These are phyloP conservation scores for Whitmania pigra DNA, from an alignment of 1,140 invertebrate genomes.

Conservation along the genomic window DNA sequence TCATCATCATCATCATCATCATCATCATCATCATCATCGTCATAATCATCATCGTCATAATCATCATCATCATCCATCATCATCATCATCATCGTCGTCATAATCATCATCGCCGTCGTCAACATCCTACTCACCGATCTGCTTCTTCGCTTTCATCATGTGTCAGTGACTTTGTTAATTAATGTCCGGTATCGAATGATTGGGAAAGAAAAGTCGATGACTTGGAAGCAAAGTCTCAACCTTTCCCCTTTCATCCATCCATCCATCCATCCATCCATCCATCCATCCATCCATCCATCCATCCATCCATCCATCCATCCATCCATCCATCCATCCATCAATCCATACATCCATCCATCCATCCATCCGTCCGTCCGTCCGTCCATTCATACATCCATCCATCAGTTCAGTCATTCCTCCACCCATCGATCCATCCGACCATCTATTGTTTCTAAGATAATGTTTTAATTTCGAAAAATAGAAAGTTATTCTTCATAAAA, in stretches of 20 bases:
- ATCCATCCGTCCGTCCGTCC: not conserved
- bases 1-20: not conserved
- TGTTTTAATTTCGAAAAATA: too few species aligned
- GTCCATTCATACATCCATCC: not conserved
- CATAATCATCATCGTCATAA: not conserved
- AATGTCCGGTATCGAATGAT: constrained; percentile 2
- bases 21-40: not conserved
- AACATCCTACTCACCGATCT: not conserved
- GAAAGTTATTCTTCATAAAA: too few species aligned
- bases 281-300: not conserved
- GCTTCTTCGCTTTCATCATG: not conserved
- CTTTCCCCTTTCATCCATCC: not conserved
- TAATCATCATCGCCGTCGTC: not conserved
- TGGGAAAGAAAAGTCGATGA: too few species aligned
- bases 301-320: constrained; percentile 3
- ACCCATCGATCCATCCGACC: not conserved
- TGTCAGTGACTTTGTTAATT: constrained; percentile 1
- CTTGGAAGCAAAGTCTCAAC: too few species aligned
- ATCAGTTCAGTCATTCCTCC: not conserved
- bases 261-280: not conserved
- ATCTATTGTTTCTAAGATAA: not conserved
- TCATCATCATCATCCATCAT: not conserved
- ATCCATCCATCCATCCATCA: not conserved
- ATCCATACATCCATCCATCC: not conserved
- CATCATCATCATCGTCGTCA: not conserved